These are phyloP conservation scores for Abrostola tripartita DNA, from an alignment of 2,888 invertebrate genomes.

Conservation along the genomic window DNA sequence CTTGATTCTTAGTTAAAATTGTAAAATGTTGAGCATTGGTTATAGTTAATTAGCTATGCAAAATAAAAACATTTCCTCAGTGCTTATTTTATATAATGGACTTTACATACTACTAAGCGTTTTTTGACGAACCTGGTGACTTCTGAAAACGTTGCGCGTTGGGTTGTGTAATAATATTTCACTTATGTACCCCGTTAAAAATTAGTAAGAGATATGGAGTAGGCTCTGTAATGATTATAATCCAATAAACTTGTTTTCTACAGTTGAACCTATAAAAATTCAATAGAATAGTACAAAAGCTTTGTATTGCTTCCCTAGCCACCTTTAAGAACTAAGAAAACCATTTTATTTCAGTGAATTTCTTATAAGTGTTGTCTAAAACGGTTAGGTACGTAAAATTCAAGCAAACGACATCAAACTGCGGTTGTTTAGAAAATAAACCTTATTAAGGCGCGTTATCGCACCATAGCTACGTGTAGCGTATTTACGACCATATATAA, in stretches of 20 bases:
- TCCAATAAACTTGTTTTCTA: background rate
- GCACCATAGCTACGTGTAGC: conserved; percentile 71
- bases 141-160: no score
- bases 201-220: no score
- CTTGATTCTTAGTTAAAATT: background rate
- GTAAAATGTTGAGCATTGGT: no score
- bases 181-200: no score
- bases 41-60: no score
- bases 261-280: background rate
- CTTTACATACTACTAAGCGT: no score
- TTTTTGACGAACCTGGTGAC: no score
- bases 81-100: no score
- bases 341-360: conserved; percentile 42
- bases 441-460: conserved; percentile 81
- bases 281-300: conserved; percentile 4
- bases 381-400: conserved; percentile 63
- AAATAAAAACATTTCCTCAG: no score
- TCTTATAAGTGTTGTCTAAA: conserved; percentile 54
- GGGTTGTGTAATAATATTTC: no score
- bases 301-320: conserved; percentile 5
- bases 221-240: background rate
- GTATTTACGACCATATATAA: conserved; percentile 80
- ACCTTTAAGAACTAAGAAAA: conserved; percentile 20
- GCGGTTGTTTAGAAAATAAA: conserved; percentile 76
- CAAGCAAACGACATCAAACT: conserved; percentile 64